Base-by-base conservation (phyloP, 2,113 vertebrate species). In the Mystacornis crossleyi region DNA sequence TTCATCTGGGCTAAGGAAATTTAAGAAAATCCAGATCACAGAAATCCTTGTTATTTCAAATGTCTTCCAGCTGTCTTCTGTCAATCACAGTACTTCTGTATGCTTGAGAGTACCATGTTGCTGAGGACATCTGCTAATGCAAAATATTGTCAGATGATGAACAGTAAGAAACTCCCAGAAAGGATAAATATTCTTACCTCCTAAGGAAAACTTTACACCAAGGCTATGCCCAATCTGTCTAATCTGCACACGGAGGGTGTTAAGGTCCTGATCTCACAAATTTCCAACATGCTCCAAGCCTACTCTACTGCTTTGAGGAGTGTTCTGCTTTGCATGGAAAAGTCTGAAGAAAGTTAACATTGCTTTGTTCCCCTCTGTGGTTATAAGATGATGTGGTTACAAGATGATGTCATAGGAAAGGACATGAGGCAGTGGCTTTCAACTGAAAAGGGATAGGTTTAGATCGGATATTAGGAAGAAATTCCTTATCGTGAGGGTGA, bases 341-440 rank as follows among this genome's bases (percentile, higher is more conserved):
- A 85, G 14, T 2, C 34, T 3, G 29, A 71, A 42, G 31, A 77
- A 70, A 77, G 7, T 4, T 42, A 24, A 43, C 6, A 8, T 3
- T 55, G 70, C 6, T 61, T 83, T 77, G 16, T 4, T 89, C 25
- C 8, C 8, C 12, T 34, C 28, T 40, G 38, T 21, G 57, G 14
- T 13, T 14, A 1, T 3, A 17, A 20, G 3, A 10, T 16, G 19
- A 47, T n/a, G n/a, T n/a, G n/a, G n/a, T n/a, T n/a, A n/a, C n/a
- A 66, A 66, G 28, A 19, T 20, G 10, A 31, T 51, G 38, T 19
- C 24, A 4, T 2, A 61, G 23, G 3, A 65, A 43, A 74, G 45
- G 8, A 60, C 12, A 5, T 0, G 9, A 6, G 5, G 15, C 20
- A 51, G 20, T 28, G 18, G n/a, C 38, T 53, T 60, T 47, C 31